Conservation (phyloP, 1,140 invertebrate genomes). For the Zaprionus davidi region DNA sequence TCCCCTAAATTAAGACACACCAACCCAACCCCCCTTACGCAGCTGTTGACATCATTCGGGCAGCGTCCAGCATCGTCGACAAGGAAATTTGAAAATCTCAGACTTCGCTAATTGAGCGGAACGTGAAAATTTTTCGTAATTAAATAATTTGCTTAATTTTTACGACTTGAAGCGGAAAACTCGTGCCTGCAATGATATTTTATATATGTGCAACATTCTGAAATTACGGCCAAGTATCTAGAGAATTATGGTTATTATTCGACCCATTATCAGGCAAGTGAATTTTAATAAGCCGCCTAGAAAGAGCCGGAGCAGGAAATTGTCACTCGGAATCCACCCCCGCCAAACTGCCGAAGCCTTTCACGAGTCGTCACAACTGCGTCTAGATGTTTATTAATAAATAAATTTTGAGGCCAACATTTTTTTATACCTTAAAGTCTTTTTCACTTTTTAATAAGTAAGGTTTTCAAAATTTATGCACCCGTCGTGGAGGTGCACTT, state of each 20-base stretch:
- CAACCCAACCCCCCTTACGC: slow-evolving; percentile 4
- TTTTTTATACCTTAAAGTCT: too few species aligned
- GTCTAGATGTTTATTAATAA: not conserved
- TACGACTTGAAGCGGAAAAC: slow-evolving; percentile 49
- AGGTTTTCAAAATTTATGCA: too few species aligned
- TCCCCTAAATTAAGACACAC: not conserved
- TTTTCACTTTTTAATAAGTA: too few species aligned
- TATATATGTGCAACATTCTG: slow-evolving; percentile 77
- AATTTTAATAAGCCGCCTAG: slow-evolving; percentile 65
- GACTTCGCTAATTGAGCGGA: slow-evolving; percentile 72
- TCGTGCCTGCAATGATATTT: slow-evolving; percentile 51
- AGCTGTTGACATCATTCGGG: slow-evolving; percentile 76
- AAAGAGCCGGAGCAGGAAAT: not conserved
- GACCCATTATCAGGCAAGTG: slow-evolving; percentile 60
- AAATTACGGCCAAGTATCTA: slow-evolving; percentile 75
- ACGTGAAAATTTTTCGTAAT: slow-evolving; percentile 82
- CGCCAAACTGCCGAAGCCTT: too few species aligned
- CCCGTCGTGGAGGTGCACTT: too few species aligned
- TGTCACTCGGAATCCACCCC: slow-evolving; percentile 29
- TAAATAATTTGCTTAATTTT: slow-evolving; percentile 78
- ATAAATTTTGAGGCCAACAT: too few species aligned
- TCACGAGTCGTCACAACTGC: not conserved
- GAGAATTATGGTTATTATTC: slow-evolving; percentile 69
- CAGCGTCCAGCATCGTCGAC: slow-evolving; percentile 58
- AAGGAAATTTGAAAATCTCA: slow-evolving; percentile 25